Percentiles rank a stretch among this genome's conserved stretches.
phyloP scores from a whole-genome alignment of 2,797 vertebrate species.

The Mycteria americana region DNA sequence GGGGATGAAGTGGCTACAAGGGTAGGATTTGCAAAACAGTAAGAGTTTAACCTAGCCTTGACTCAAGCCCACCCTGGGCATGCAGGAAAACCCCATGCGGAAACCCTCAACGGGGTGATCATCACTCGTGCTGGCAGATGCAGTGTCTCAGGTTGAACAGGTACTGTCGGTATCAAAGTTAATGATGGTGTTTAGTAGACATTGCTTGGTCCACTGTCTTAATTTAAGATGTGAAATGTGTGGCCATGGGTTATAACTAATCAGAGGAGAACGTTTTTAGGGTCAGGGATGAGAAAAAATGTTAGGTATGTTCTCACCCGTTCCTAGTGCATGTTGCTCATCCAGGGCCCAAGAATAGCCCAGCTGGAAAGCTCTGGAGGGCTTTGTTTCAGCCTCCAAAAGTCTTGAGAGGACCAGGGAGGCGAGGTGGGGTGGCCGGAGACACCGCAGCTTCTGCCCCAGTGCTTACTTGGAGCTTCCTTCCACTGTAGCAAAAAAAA shows the following conservation, averaged over 20 bases:
- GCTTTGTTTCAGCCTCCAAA: not conserved
- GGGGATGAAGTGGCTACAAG: not conserved
- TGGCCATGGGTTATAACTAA: not conserved
- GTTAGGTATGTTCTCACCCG: not conserved
- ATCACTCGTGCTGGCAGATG: accelerated
- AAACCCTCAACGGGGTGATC: accelerated
- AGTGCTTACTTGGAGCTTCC: not conserved
- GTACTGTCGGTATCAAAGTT: accelerated
- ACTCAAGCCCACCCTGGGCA: not conserved
- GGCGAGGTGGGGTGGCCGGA: not conserved
- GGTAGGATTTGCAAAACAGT: not conserved
- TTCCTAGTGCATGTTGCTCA: not conserved
- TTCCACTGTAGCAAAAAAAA: not conserved
- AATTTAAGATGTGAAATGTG: not conserved
- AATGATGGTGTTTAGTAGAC: not conserved
- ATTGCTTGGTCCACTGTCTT: not conserved
- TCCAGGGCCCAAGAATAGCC: not conserved
- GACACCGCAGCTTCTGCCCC: not conserved
- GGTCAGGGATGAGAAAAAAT: not conserved
- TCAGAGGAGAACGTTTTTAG: not conserved
- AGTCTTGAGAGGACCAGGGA: not conserved
- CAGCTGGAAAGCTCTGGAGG: accelerated
- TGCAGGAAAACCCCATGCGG: accelerated
- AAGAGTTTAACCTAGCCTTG: not conserved
- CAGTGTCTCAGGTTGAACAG: accelerated